A percentile compares a stretch with the other conserved stretches of the same genome.
phyloP scores from a whole-genome alignment of 35 echinoderm and acorn worm species.

The Acanthaster planci region DNA sequence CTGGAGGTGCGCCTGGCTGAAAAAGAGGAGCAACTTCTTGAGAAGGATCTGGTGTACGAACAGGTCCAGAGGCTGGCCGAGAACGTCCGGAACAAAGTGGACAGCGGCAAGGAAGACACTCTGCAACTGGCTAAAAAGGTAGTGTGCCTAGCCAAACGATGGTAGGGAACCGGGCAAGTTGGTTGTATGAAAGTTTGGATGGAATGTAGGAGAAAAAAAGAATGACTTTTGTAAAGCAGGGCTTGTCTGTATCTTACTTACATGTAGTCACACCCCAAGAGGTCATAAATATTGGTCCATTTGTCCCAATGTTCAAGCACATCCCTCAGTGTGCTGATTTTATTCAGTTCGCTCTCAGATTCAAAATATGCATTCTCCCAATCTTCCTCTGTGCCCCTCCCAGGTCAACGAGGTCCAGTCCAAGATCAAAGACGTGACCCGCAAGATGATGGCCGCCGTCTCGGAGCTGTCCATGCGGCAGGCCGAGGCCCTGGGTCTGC shows the following conservation, averaged over 20 bases:
- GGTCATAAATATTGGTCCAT: too few relatives aligned
- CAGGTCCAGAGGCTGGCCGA: conserved; percentile 81
- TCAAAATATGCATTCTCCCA: too few relatives aligned
- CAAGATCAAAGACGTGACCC: conserved; percentile 88
- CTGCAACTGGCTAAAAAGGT: conserved; percentile 99
- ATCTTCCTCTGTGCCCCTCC: neutral
- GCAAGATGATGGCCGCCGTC: conserved; percentile 96
- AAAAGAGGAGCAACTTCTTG: conserved; percentile 94
- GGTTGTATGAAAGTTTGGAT: too few relatives aligned
- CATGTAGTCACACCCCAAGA: too few relatives aligned
- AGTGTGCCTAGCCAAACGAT: neutral
- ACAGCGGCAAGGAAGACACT: conserved; percentile 88
- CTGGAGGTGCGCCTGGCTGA: conserved; percentile 96
- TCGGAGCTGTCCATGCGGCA: conserved; percentile 99
- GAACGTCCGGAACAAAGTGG: conserved; percentile 79
- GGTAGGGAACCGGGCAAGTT: too few relatives aligned
- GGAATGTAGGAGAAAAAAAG: too few relatives aligned
- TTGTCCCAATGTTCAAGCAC: too few relatives aligned
- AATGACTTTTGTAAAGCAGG: too few relatives aligned
- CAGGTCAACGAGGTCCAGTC: conserved; percentile 97
- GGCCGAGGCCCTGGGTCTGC: conserved; percentile 77
- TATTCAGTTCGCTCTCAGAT: too few relatives aligned
- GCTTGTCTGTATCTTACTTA: too few relatives aligned
- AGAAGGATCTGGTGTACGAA: conserved; percentile 97
- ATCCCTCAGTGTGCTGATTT: too few relatives aligned